Base-by-base conservation (phyloP, 2,888 invertebrate species). In the Polydrusus pterygomalis region DNA sequence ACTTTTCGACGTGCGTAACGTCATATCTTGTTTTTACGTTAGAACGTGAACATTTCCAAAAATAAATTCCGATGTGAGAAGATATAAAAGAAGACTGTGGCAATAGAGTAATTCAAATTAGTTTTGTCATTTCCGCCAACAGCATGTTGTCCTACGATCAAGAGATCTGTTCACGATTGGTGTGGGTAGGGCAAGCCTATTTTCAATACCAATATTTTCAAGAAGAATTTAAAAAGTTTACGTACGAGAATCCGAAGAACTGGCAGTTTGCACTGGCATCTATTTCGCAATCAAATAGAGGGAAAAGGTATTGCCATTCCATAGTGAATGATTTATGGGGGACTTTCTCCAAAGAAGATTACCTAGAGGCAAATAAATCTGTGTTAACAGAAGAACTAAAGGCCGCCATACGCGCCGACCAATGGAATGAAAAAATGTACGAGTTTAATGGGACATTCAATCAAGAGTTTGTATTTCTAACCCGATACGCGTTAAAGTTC, bases 401-500 rank as follows among this genome's bases (percentile, higher is more conserved):
- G 1, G 54, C 6, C 18, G 54, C 18, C 13, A 18, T 62, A 5
- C 8, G 2, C 11, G 15, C 15, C 2, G 60, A 38, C 34, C 60
- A 43, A 43, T 34, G 43, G 43, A 15, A 13, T 18, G 18, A 30
- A 7, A 30, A n/a, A 60, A n/a, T 60, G 60, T 34, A 60, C 20
- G 9, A 30, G 34, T 34, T 58, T n/a, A 30, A 34, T 2, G 58
- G 34, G 30, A 30, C 58, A 1, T 30, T 30, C n/a, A 58, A 58
- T 58, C 58, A 58, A 30, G 34, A 58, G n/a, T 58, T 58, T 30
- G 34, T 58, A 9, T 58, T 58, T 30, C 9, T 62, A 9, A 62
- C 62, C 2, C 40, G 43, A 43, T 62, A 62, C 15, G 62, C 62
- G 1, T 43, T 62, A 20, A 15, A 13, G 18, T 43, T 17, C 18